Evolutionary conservation across 2,113 vertebrate genomes (phyloP).

Genomic region (Sinosuthora webbiana): DNA sequence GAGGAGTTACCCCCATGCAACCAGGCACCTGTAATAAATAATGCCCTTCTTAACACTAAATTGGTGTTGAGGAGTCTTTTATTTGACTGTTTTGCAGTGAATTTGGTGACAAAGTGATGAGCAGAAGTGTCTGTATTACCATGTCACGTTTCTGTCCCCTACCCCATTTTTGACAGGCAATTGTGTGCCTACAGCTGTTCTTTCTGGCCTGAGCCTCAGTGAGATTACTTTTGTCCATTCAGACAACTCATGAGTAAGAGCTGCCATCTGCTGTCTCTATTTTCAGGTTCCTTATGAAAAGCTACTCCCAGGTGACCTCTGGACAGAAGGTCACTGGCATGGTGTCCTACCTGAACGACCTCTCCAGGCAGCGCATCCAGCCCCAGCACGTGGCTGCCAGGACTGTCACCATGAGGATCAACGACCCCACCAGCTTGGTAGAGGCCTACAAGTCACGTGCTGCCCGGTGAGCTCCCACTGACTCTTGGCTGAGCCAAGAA

Average conservation of each 20-base stretch:
- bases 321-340: slow-evolving; percentile 85
- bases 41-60: neutral
- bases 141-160: neutral
- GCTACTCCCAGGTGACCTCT: slow-evolving; percentile 83
- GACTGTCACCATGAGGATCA: slow-evolving; percentile 73
- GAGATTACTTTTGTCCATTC: neutral
- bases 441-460: slow-evolving; percentile 90
- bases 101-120: neutral
- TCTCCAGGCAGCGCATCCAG: slow-evolving; percentile 79
- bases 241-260: neutral
- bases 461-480: slow-evolving; percentile 74
- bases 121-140: neutral
- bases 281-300: slow-evolving; percentile 90
- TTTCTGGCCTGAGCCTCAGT: neutral
- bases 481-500: neutral
- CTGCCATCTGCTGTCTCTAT: neutral
- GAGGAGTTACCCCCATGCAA: neutral
- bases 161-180: neutral
- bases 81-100: neutral
- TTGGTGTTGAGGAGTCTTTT: neutral
- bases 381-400: slow-evolving; percentile 83
- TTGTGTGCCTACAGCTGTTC: neutral
- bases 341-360: slow-evolving; percentile 91
- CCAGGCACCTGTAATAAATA: neutral
- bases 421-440: slow-evolving; percentile 79